phyloP scores from a whole-genome alignment of 1,140 invertebrate species.

The Aricia agestis region DNA sequence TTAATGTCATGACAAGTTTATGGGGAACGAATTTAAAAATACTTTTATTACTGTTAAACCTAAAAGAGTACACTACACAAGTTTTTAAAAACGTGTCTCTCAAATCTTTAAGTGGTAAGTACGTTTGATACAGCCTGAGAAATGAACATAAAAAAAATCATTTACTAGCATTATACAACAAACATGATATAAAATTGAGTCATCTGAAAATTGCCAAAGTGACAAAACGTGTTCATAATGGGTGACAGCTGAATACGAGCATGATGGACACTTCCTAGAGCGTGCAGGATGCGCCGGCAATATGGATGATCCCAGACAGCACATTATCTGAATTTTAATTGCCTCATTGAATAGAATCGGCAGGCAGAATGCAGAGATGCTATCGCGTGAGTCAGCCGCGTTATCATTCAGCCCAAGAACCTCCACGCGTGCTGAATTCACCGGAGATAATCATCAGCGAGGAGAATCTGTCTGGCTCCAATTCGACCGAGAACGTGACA shows the following conservation, averaged over 20 bases:
- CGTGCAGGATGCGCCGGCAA: slow-evolving; percentile 66
- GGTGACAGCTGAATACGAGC: slow-evolving; percentile 12
- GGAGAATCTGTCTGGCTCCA: background rate
- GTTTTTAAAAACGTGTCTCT: background rate
- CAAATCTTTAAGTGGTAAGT: background rate
- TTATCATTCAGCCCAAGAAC: slow-evolving; percentile 12
- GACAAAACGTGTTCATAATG: background rate
- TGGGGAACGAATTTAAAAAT: background rate
- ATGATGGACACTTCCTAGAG: slow-evolving; percentile 62
- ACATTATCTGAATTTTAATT: slow-evolving; percentile 67
- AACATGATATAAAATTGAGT: background rate
- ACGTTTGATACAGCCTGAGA: background rate
- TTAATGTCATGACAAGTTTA: background rate
- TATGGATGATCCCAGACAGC: slow-evolving; percentile 67
- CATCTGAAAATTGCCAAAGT: background rate
- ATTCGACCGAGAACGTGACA: background rate
- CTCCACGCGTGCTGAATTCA: slow-evolving; percentile 10
- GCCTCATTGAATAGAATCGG: slow-evolving; percentile 60
- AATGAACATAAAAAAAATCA: too few relatives aligned
- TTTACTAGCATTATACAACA: too few relatives aligned
- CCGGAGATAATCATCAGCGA: background rate
- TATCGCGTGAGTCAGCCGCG: slow-evolving; percentile 54
- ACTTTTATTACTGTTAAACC: background rate
- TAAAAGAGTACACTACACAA: background rate
- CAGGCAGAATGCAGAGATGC: slow-evolving; percentile 54